Base-by-base conservation (phyloP, 2,888 invertebrate genomes). In the Syritta pipiens region DNA sequence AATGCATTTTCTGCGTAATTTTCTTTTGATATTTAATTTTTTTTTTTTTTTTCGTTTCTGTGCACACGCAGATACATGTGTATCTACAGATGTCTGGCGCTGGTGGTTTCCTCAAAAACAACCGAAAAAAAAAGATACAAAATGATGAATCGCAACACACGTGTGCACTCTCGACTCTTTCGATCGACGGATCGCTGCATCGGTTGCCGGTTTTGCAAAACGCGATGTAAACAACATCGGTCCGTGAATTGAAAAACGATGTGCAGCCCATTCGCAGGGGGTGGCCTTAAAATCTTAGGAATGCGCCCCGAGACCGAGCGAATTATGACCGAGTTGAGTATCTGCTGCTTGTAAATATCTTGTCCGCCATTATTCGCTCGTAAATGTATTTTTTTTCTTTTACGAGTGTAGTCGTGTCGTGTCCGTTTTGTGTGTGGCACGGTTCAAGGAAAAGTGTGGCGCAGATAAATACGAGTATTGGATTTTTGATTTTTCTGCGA, bases 1-100 rank as follows among this genome's bases (percentile, higher is more conserved):
- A 77, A 77, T 77, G 72, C 72, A 65, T 60, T 77, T 71, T 77
- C 65, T 77, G 77, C 71, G 71, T 77, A 77, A 65, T 71, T 57
- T 65, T 42, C 71, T 22, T 60, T 71, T 48, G 46, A 65, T 63
- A 40, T 65, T 71, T 60, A 53, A 48, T 62, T 63, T 49, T 32
- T 28, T n/a, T n/a, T n/a, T n/a, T n/a, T n/a, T n/a, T n/a, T n/a
- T n/a, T n/a, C n/a, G n/a, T n/a, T n/a, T n/a, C n/a, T n/a, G n/a
- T n/a, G n/a, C n/a, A n/a, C n/a, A n/a, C n/a, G n/a, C n/a, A n/a
- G n/a, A n/a, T n/a, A n/a, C n/a, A n/a, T n/a, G n/a, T n/a, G n/a
- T n/a, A n/a, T n/a, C n/a, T n/a, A n/a, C n/a, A n/a, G n/a, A n/a
- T n/a, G n/a, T n/a, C n/a, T n/a, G n/a, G n/a, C n/a, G n/a, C n/a